phyloP scores from a whole-genome alignment of 1,140 invertebrate species.

The Myzus persicae region DNA sequence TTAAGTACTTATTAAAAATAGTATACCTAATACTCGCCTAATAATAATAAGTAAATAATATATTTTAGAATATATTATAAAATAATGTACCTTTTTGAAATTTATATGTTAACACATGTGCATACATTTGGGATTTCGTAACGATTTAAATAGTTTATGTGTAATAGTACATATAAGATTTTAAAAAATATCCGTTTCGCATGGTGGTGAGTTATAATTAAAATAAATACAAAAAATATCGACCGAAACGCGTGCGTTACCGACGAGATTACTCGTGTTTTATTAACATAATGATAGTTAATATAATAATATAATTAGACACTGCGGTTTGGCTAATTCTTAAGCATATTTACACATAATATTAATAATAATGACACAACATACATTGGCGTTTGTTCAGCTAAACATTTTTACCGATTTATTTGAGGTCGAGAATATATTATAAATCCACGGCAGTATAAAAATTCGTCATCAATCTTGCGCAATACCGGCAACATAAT shows the following conservation, averaged over 20 bases:
- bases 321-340: background rate
- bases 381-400: background rate
- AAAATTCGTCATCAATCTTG: background rate
- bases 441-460: background rate
- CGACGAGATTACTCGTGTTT: background rate
- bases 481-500: background rate
- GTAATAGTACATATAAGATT: background rate
- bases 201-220: background rate
- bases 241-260: background rate
- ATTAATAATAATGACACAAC: background rate
- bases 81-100: background rate
- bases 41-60: background rate
- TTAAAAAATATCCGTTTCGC: background rate
- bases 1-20: background rate
- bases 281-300: background rate
- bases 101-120: background rate
- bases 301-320: background rate
- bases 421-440: background rate
- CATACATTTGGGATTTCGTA: background rate
- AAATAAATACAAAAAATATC: conserved; percentile 25
- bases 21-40: too few species aligned
- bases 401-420: background rate
- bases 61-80: too few species aligned
- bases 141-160: background rate
- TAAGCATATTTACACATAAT: background rate